Conservation (phyloP, 2,888 invertebrate genomes). For the Nephrotoma appendiculata region DNA sequence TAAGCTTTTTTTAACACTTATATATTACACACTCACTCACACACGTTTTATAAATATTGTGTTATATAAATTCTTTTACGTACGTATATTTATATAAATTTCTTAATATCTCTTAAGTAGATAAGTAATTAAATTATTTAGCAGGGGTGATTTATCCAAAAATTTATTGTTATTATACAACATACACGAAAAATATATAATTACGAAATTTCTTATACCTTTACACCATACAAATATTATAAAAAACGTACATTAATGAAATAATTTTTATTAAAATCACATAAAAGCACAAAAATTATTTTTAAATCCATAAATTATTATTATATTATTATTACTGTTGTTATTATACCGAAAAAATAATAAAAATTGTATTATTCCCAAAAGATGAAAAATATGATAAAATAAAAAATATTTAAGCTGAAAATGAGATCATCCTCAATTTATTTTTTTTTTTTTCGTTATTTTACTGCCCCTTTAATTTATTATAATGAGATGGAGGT, state of each 20-base stretch:
- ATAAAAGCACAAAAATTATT: neutral
- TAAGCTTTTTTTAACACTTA: neutral
- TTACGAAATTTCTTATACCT: neutral
- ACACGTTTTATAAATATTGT: neutral
- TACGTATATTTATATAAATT: neutral
- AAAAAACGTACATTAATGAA: neutral
- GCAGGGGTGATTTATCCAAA: neutral
- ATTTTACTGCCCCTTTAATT: slow-evolving; percentile 3
- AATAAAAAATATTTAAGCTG: neutral
- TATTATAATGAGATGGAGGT: slow-evolving; percentile 1
- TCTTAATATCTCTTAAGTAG: neutral
- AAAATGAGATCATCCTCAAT: slow-evolving; percentile 3
- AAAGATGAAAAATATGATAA: neutral
- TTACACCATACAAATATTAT: neutral
- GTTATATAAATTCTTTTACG: neutral
- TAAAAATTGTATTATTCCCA: neutral
- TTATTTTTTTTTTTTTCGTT: neutral
- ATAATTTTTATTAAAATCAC: neutral
- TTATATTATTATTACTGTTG: neutral
- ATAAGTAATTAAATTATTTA: neutral
- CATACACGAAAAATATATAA: neutral
- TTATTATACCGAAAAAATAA: neutral
- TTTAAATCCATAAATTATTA: slow-evolving; percentile 4
- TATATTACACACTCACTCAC: neutral
- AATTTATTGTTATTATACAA: neutral